phyloP scores from a whole-genome alignment of 1,140 invertebrate genomes.

The Capitella teleta region DNA sequence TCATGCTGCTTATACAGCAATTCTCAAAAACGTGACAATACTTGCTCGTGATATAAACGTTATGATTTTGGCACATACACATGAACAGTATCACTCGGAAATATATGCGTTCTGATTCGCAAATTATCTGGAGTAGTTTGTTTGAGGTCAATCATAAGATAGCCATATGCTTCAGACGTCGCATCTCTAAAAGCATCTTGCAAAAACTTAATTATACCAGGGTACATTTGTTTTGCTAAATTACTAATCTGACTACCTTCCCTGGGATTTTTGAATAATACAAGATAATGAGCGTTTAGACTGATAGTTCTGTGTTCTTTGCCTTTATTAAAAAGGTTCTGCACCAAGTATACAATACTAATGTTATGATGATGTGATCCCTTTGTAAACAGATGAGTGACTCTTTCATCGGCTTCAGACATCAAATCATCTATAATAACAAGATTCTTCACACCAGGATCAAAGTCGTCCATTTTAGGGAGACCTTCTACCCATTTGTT shows the following conservation, averaged over 20 bases:
- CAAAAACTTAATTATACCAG: not conserved
- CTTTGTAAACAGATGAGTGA: not conserved
- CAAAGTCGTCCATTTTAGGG: not conserved
- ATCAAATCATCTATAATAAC: not conserved
- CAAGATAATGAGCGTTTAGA: not conserved
- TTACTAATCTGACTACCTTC: not conserved
- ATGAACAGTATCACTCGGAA: not conserved
- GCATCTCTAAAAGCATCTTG: not conserved
- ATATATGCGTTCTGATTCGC: not conserved
- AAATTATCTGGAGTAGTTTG: not conserved
- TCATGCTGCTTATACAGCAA: no score
- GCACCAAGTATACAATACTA: not conserved
- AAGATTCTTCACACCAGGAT: not conserved
- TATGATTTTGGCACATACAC: not conserved
- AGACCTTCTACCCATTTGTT: not conserved
- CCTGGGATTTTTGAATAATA: not conserved
- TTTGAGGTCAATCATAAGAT: not conserved
- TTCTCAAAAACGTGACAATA: no score
- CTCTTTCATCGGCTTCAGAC: not conserved
- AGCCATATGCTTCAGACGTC: not conserved
- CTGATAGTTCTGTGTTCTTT: not conserved
- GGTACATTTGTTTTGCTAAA: not conserved
- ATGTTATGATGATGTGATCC: not conserved
- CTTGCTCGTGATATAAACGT: no score
- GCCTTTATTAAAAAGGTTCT: not conserved